Conservation (phyloP, 2,797 vertebrate species). For the Pipistrellus nathusii region DNA sequence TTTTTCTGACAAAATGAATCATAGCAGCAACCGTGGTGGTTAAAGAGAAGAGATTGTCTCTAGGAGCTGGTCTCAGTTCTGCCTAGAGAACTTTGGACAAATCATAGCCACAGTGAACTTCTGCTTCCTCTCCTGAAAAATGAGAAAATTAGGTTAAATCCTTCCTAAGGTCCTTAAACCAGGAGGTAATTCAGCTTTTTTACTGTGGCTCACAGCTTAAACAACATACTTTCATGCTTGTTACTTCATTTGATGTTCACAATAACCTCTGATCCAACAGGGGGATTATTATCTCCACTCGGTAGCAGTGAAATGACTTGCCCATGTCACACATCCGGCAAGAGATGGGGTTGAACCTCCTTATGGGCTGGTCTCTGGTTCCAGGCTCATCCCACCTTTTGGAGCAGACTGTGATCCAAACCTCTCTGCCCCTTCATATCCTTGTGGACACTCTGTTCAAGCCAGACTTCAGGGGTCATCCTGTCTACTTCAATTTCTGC, state of each 20-base stretch:
- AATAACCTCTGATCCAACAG: not conserved
- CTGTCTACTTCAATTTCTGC: not conserved
- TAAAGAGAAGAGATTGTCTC: not conserved
- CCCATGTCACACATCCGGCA: too few species aligned
- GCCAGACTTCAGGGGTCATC: not conserved
- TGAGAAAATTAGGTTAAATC: not conserved
- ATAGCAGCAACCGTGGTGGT: not conserved
- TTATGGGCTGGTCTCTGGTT: not conserved
- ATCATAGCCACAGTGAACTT: constrained; percentile 53
- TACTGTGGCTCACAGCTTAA: not conserved
- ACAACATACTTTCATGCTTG: not conserved
- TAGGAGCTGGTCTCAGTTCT: not conserved
- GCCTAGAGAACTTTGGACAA: not conserved
- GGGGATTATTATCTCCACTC: not conserved
- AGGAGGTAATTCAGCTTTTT: not conserved
- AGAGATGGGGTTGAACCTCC: accelerated
- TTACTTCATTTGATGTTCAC: not conserved
- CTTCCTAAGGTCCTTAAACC: not conserved
- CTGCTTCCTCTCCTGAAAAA: constrained; percentile 57
- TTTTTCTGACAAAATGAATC: constrained; percentile 40
- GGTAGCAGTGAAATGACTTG: not conserved
- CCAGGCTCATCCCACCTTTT: not conserved
- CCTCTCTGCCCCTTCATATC: not conserved
- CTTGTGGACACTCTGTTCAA: not conserved
- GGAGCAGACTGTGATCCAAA: not conserved